Evolutionary conservation across 2,113 vertebrate genomes (phyloP), one percentile per base, ranked within the genome.

Genomic region (Pseudopipra pipra): DNA sequence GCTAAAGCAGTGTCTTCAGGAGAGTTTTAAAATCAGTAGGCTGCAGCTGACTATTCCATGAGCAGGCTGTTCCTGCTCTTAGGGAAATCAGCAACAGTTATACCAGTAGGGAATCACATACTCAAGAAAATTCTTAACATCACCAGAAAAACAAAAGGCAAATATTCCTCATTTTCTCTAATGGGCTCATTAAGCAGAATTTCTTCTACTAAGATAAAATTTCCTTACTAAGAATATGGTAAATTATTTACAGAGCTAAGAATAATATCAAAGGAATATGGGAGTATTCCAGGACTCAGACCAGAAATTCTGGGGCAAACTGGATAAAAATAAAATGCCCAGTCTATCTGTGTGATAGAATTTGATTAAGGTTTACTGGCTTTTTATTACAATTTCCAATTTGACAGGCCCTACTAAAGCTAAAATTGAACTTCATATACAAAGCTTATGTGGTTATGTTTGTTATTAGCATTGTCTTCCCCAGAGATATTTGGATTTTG

Each of bases 381-480:
- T 74, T 96, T 95, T 94, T 86, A 96, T 81, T 88, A 85, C 72
- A 76, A 85, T 96, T 96, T 97, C 81, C 95, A 96, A 94, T 91
- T 93, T 97, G 95, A 96, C 89, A 94, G 55, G 73, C 73, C 37
- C 76, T 90, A 94, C 91, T 96, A 96, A 97, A 95, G 84, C 88
- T 95, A 93, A 96, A 97, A 97, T 96, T 96, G 94, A 96, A 95
- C 93, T 94, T 94, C 89, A 91, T 94, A 95, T 74, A 90, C 75
- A 96, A 96, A 96, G 82, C 91, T 85, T 96, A 93, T 72, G 90
- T 84, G 87, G 84, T 93, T 96, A 79, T 97, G 94, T 94, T 96
- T 96, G 91, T 70, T 96, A 97, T 96, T 94, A 96, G 86, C 93
- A 96, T 94, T 97, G 93, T 97, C 95, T 92, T 96, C 95, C 93